Conservation (phyloP, 2,113 vertebrate genomes). For the Rhodinocichla rosea region DNA sequence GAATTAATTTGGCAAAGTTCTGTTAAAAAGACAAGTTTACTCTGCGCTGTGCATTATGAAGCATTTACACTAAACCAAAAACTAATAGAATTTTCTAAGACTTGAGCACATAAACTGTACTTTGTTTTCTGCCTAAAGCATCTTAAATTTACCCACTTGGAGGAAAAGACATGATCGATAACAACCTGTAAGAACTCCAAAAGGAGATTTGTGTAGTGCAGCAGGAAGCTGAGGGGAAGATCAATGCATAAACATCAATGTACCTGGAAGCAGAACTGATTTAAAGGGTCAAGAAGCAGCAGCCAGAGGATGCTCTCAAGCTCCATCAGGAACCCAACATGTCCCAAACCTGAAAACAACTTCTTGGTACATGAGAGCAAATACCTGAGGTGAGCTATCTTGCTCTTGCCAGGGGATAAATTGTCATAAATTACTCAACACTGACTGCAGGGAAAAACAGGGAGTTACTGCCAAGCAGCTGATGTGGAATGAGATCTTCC, state of each 20-base stretch:
- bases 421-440: neutral
- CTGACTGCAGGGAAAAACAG: neutral
- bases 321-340: neutral
- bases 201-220: neutral
- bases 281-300: neutral
- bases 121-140: neutral
- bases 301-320: neutral
- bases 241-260: neutral
- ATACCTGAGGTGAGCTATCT: neutral
- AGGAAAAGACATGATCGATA: conserved; percentile 4
- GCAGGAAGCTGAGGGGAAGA: neutral
- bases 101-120: neutral
- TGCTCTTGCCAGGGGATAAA: neutral
- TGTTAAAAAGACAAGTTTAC: neutral
- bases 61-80: neutral
- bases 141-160: neutral
- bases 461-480: neutral
- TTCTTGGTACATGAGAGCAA: neutral
- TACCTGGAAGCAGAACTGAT: neutral
- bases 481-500: neutral
- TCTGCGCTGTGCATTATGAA: neutral
- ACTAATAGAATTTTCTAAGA: neutral
- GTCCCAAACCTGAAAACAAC: neutral
- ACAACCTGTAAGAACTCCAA: neutral
- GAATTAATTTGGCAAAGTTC: neutral